Evolutionary conservation across 1,140 invertebrate genomes (phyloP).

Genomic region (Cylas formicarius): DNA sequence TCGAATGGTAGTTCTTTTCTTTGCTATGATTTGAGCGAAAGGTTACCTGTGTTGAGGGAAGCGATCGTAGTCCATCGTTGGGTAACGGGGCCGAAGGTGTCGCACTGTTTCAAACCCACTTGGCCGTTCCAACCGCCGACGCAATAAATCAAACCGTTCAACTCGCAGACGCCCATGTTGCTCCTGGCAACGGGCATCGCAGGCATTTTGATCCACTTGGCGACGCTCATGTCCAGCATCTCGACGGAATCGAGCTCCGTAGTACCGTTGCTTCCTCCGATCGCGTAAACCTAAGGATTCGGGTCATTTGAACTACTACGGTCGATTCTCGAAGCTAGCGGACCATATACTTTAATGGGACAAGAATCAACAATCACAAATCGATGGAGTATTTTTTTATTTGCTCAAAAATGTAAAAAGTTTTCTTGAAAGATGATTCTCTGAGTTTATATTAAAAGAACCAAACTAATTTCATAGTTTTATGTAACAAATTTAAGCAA

Average conservation of each 20-base stretch:
- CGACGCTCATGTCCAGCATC: slow-evolving; percentile 47
- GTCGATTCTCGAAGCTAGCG: too few species aligned
- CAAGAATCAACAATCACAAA: too few species aligned
- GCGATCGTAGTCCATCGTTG: slow-evolving; percentile 62
- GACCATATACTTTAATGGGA: too few species aligned
- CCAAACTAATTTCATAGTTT: too few species aligned
- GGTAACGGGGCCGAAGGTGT: slow-evolving; percentile 58
- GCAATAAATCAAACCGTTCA: slow-evolving; percentile 66
- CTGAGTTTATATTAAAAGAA: too few species aligned
- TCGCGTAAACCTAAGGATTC: slow-evolving; percentile 64
- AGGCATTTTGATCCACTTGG: slow-evolving; percentile 58
- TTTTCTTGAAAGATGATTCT: too few species aligned
- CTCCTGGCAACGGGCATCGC: slow-evolving; percentile 58
- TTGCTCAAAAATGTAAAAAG: too few species aligned
- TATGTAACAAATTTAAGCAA: too few species aligned
- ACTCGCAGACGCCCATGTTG: slow-evolving; percentile 64
- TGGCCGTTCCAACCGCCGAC: slow-evolving; percentile 78
- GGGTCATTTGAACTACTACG: too few species aligned
- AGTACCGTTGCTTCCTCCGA: slow-evolving; percentile 72
- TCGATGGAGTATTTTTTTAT: too few species aligned
- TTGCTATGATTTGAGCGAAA: too few species aligned
- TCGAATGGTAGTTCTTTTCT: too few species aligned
- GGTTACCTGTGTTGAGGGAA: slow-evolving; percentile 56
- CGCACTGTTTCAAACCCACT: slow-evolving; percentile 64
- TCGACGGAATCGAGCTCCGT: slow-evolving; percentile 65